Percentiles rank a stretch among this genome's conserved stretches.
phyloP scores from a whole-genome alignment of 2,113 vertebrate genomes.

The Tragelaphus buxtoni region DNA sequence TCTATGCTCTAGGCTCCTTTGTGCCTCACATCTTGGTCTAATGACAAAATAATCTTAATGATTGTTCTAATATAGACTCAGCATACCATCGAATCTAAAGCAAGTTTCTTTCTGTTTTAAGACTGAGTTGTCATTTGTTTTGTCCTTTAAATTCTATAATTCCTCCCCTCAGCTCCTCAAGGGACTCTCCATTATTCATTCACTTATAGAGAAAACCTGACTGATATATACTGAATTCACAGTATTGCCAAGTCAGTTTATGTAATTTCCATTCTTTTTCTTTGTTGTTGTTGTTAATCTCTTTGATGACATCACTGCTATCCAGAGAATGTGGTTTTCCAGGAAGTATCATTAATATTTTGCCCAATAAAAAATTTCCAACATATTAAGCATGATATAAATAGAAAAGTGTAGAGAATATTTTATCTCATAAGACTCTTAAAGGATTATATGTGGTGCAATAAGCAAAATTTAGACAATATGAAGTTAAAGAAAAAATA shows the following conservation, averaged over 20 bases:
- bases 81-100: neutral
- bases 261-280: neutral
- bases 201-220: neutral
- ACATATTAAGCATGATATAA: neutral
- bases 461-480: neutral
- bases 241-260: neutral
- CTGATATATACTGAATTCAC: neutral
- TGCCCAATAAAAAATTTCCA: neutral
- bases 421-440: neutral
- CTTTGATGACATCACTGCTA: neutral
- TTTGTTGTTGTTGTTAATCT: neutral
- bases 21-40: neutral
- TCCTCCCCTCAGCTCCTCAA: neutral
- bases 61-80: neutral
- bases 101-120: neutral
- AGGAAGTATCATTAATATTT: neutral
- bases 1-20: neutral
- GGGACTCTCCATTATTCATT: neutral
- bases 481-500: neutral
- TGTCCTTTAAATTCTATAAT: neutral
- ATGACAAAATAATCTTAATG: neutral
- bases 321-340: neutral
- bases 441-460: neutral
- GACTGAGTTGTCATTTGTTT: neutral
- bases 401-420: neutral